These are phyloP conservation scores for Pseudobourletiella spinata DNA, from an alignment of 1,140 invertebrate genomes.

Conservation along the genomic window DNA sequence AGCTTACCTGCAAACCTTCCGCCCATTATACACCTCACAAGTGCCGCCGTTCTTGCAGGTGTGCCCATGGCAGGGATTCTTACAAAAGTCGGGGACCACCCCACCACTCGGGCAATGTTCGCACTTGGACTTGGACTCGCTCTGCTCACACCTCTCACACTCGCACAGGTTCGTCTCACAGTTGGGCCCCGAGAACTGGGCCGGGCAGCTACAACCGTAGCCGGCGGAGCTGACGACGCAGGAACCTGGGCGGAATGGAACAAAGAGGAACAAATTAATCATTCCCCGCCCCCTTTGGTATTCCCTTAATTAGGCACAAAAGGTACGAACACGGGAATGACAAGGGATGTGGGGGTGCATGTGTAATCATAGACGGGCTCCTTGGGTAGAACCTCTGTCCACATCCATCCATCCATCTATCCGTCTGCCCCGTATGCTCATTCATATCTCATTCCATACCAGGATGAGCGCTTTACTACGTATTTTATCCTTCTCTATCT, in stretches of 20 bases:
- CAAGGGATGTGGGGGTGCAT: neutral
- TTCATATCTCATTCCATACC: too few species aligned
- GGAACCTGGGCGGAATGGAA: constrained; percentile 19
- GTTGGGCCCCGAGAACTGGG: constrained; percentile 47
- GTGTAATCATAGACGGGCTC: too few species aligned
- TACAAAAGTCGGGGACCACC: constrained; percentile 19
- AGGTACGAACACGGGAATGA: constrained; percentile 4
- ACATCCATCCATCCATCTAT: too few species aligned
- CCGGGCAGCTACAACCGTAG: constrained; percentile 44
- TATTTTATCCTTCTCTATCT: too few species aligned
- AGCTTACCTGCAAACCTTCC: constrained; percentile 8
- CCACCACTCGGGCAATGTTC: constrained; percentile 19
- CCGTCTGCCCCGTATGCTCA: too few species aligned
- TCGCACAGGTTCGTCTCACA: constrained; percentile 50
- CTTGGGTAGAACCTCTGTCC: too few species aligned
- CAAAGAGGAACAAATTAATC: too few species aligned
- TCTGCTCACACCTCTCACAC: constrained; percentile 37
- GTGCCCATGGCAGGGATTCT: constrained; percentile 27
- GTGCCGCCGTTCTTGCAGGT: constrained; percentile 44
- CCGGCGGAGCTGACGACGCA: constrained; percentile 36
- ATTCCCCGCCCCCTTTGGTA: too few species aligned
- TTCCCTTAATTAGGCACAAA: neutral
- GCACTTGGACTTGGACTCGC: constrained; percentile 35
- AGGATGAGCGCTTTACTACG: too few species aligned
- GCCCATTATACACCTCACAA: constrained; percentile 37